Conservation (phyloP, 2,797 vertebrate genomes). For the Xenopus petersii region DNA sequence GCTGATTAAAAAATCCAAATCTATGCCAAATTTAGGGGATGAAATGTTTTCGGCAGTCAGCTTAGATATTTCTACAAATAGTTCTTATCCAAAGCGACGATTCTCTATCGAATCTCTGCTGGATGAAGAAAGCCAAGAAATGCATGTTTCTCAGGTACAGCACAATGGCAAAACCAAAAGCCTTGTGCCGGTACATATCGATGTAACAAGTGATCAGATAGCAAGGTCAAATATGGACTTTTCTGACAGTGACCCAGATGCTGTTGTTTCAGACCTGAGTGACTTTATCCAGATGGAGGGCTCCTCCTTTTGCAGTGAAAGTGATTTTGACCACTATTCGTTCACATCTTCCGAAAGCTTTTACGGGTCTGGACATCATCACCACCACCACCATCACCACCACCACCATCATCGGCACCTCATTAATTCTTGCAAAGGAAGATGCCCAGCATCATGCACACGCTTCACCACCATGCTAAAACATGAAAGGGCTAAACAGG, state of each 20-base stretch:
- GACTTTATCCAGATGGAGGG: conserved; percentile 94
- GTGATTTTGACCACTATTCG: conserved; percentile 94
- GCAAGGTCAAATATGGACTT: conserved; percentile 69
- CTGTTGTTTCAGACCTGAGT: conserved; percentile 88
- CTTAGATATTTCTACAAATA: conserved; percentile 75
- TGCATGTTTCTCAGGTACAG: conserved; percentile 77
- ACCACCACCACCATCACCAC: conserved; percentile 78
- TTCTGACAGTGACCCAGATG: conserved; percentile 92
- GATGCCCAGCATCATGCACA: conserved; percentile 93
- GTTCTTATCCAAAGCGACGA: conserved; percentile 80
- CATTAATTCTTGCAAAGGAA: conserved; percentile 92
- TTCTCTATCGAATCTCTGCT: conserved; percentile 94
- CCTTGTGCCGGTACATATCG: conserved; percentile 75
- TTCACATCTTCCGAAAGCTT: conserved; percentile 95
- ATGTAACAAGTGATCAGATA: conserved; percentile 73
- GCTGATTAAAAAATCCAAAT: conserved; percentile 95
- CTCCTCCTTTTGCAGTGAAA: conserved; percentile 97
- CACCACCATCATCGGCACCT: conserved; percentile 85
- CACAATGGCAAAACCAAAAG: conserved; percentile 61
- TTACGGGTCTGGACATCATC: conserved; percentile 82
- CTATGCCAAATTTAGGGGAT: conserved; percentile 93
- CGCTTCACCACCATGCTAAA: conserved; percentile 95
- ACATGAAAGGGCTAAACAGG: conserved; percentile 87
- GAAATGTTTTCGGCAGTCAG: conserved; percentile 79
- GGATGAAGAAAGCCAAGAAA: conserved; percentile 80